Percentiles rank a stretch among this genome's conserved stretches.
These are phyloP conservation scores for Muscicapa striata DNA, from an alignment of 2,797 vertebrate species.

Conservation along the genomic window DNA sequence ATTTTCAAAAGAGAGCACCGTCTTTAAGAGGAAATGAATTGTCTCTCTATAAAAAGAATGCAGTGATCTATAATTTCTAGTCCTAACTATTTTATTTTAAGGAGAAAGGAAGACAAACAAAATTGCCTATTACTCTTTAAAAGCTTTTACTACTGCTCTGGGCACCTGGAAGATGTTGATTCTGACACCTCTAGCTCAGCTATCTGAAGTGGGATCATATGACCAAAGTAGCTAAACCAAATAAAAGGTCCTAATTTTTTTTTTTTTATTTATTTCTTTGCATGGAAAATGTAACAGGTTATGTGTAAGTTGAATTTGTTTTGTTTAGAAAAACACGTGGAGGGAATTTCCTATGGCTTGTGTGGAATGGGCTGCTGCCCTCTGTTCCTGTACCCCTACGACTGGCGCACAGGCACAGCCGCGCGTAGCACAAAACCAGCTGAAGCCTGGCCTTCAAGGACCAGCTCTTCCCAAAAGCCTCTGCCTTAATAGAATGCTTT, in stretches of 20 bases:
- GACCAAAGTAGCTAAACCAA: background rate
- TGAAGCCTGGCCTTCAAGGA: background rate
- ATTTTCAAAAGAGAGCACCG: background rate
- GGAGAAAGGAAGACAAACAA: background rate
- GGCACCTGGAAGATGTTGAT: background rate
- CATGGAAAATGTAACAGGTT: background rate
- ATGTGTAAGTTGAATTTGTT: background rate
- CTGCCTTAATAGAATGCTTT: background rate
- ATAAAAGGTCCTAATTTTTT: background rate
- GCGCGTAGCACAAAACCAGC: accelerated
- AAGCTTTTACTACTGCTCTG: background rate
- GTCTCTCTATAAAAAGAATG: background rate
- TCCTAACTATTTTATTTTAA: conserved; percentile 13
- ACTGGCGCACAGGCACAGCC: accelerated
- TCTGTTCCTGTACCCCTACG: background rate
- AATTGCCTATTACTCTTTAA: background rate
- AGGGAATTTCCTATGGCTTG: background rate
- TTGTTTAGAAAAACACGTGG: background rate
- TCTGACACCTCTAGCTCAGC: background rate
- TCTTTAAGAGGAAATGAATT: background rate
- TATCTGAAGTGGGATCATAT: background rate
- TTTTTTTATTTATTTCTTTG: background rate
- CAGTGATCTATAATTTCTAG: background rate
- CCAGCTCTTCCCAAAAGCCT: background rate
- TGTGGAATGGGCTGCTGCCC: background rate